Base-by-base conservation (phyloP, 1,140 invertebrate species). In the Pogonus chalceus region DNA sequence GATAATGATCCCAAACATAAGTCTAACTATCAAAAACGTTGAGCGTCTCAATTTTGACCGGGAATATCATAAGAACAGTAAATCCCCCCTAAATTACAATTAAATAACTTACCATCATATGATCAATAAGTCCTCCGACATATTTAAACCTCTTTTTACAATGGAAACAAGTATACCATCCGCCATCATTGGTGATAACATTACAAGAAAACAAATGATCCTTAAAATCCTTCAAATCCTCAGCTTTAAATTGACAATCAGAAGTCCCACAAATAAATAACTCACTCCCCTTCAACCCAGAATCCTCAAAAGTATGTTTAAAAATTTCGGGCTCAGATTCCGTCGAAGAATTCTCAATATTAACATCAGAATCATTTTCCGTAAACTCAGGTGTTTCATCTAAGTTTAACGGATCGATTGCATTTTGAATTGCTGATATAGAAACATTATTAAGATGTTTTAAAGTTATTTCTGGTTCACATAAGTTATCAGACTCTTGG, bases 211-310 rank as follows among this genome's bases (percentile, higher is more conserved):
- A 69, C 20, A 78, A 51, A 39, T 83, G 80, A 2, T 61, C 61
- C 56, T 72, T 74, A 16, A 81, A 67, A 1, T 57, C 37, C 0
- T 35, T 52, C 0, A 65, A 50, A 20, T 61, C 72, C 1, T 58
- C 52, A 2, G 65, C 63, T 0, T 61, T 35, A 47, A 62, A 69
- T 3, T 56, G 54, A 48, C 78, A 79, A 0, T 52, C 37, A 0
- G 59, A 59, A 55, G 71, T 75, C 1, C 74, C 78, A 67, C 76
- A 81, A 46, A 61, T 70, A 53, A 73, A 81, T 0, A 82, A 65
- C 10, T 73, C 62, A 10, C 53, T 55, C 14, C 72, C 78, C 52
- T 4, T 47, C 9, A 69, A 58, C 12, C 51, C 55, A 18, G 26
- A 55, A 39, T 37, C 50, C 26, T 31, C 14, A 14, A 14, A 31